Conservation (phyloP, 2,797 vertebrate species). For the Odontamblyopus rebecca region DNA sequence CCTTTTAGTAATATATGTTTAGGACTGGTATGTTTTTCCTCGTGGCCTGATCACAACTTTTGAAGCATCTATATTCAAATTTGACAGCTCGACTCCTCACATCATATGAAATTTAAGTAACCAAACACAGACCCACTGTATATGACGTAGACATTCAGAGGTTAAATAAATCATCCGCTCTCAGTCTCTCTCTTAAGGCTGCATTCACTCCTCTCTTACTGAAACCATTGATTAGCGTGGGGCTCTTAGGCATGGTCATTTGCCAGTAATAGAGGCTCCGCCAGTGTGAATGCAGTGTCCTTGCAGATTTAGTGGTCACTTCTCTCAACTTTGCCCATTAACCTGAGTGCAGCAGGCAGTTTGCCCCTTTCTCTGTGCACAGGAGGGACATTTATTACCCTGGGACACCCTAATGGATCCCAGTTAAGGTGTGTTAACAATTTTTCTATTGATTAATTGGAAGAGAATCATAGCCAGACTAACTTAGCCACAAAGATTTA, state of each 20-base stretch:
- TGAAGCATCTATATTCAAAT: neutral
- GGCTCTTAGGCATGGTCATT: conserved; percentile 58
- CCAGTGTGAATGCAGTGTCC: conserved; percentile 73
- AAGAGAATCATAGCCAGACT: conserved; percentile 88
- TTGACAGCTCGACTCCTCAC: conserved; percentile 45
- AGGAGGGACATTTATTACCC: conserved; percentile 91
- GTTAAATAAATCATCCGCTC: conserved; percentile 49
- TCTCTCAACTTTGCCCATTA: conserved; percentile 84
- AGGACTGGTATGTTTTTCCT: neutral
- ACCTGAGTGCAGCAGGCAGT: conserved; percentile 81
- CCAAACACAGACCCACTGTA: conserved; percentile 19
- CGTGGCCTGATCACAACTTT: neutral
- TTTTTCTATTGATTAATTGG: conserved; percentile 98
- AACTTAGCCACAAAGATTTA: conserved; percentile 94
- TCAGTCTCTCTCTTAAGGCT: conserved; percentile 24
- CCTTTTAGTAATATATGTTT: neutral
- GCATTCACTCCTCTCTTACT: conserved; percentile 27
- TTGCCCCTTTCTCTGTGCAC: conserved; percentile 69
- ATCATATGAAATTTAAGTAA: conserved; percentile 46
- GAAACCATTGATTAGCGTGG: conserved; percentile 55
- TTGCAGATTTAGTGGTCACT: conserved; percentile 83
- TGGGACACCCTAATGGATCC: conserved; percentile 94
- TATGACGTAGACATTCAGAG: conserved; percentile 16
- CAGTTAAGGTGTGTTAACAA: conserved; percentile 99
- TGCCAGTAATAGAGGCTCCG: conserved; percentile 40